These are phyloP conservation scores for Phragmatobia fuliginosa DNA, from an alignment of 2,888 invertebrate genomes.

Conservation along the genomic window DNA sequence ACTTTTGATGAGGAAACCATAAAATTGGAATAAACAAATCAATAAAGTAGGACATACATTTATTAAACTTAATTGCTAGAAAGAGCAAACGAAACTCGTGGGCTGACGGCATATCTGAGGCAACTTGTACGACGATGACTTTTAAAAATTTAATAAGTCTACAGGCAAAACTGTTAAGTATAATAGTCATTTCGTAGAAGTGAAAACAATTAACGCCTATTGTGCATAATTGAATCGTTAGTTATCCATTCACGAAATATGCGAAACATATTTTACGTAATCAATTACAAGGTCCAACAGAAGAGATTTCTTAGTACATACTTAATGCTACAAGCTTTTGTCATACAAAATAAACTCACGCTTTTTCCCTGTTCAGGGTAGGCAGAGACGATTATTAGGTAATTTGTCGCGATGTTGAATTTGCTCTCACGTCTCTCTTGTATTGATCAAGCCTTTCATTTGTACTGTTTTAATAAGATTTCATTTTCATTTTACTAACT, in stretches of 20 bases:
- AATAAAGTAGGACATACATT: constrained; percentile 6
- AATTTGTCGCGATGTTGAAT: too few species aligned
- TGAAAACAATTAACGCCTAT: constrained; percentile 49
- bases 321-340: background rate
- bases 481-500: too few species aligned
- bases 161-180: constrained; percentile 15
- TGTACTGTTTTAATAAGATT: too few species aligned
- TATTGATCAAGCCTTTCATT: too few species aligned
- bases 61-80: constrained; percentile 16
- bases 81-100: constrained; percentile 12
- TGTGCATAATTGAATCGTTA: constrained; percentile 33
- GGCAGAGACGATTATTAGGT: background rate
- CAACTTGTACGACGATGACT: constrained; percentile 16
- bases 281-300: background rate
- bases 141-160: constrained; percentile 12
- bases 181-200: constrained; percentile 25
- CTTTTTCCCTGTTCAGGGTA: background rate
- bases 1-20: constrained; percentile 15
- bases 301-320: background rate
- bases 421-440: too few species aligned
- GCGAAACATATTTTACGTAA: background rate
- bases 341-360: background rate
- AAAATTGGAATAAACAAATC: constrained; percentile 8
- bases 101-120: constrained; percentile 9
- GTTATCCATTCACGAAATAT: constrained; percentile 40